These are phyloP conservation scores for Entomobrya proxima DNA, from an alignment of 2,888 invertebrate genomes.

Conservation along the genomic window DNA sequence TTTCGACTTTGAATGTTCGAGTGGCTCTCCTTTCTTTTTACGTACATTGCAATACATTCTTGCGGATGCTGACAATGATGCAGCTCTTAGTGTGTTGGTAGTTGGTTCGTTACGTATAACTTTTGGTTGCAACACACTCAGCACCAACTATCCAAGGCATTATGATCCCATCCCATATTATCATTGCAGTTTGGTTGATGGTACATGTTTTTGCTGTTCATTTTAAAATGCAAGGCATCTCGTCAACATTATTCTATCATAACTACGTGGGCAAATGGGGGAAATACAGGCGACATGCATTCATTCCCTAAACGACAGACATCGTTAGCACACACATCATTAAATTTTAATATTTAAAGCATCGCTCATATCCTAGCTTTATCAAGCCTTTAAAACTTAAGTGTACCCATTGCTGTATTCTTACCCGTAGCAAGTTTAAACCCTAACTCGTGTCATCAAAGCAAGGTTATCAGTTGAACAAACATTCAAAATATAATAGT, in stretches of 20 bases:
- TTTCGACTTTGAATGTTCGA: neutral
- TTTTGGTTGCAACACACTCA: neutral
- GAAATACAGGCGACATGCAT: neutral
- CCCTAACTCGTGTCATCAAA: too few species aligned
- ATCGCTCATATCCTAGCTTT: neutral
- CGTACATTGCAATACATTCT: neutral
- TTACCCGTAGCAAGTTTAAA: too few species aligned
- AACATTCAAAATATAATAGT: too few species aligned
- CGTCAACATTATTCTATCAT: constrained; percentile 3
- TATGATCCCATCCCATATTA: neutral
- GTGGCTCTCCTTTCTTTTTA: neutral
- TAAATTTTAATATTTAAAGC: constrained; percentile 27
- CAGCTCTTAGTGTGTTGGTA: neutral
- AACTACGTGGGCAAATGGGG: constrained; percentile 19
- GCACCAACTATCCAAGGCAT: neutral
- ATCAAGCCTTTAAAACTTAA: neutral
- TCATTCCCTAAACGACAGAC: neutral
- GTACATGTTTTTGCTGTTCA: constrained; percentile 30
- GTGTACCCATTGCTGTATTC: too few species aligned
- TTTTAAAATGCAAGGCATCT: constrained; percentile 57
- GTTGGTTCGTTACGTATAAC: neutral
- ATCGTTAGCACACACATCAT: constrained; percentile 5
- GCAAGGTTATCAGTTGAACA: too few species aligned
- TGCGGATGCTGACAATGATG: neutral
- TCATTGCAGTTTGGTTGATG: neutral